Evolutionary conservation across 2,113 vertebrate genomes (phyloP), one percentile per base, ranked within the genome.

Genomic region (Cyprinodon brontotheroides): DNA sequence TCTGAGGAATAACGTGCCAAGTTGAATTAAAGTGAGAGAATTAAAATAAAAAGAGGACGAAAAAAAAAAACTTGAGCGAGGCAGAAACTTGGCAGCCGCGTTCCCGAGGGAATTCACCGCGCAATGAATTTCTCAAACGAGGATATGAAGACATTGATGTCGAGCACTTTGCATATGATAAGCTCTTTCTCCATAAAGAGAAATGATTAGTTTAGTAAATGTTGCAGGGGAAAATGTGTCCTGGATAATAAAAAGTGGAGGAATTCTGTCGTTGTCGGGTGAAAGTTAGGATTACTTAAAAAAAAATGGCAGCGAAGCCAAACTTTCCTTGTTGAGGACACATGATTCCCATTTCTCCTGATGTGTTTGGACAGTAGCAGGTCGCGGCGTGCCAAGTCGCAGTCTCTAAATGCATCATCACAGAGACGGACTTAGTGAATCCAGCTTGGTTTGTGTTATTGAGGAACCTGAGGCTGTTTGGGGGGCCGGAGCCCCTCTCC

Each of bases 1-100:
- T 90, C 91, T 74, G 84, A 91, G 87, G 89, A 92, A 92, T 87
- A 91, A 92, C 81, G 90, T 93, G 93, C 93, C 93, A 94, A 92
- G 89, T 91, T 87, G 87, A 94, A 94, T 94, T 94, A 93, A 92
- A 94, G 86, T 87, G 88, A 86, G 75, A 87, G 87, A 84, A 87
- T 87, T 48, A 63, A 73, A 65, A 47, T 50, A 75, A 73, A 72
- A 70, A 39, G 68, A 77, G 77, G 15, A 68, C 72, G 72, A 20
- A 64, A 78, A 71, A 83, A 88, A 86, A 88, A 91, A 90, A 72
- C 92, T 92, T 92, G 86, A 87, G 85, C 50, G 47, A 89, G 81
- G 87, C 90, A 89, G 89, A 91, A 93, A 93, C 90, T 93, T 92
- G 89, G 89, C 88, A 57, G 83, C 84, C 47, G 86, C 80, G 36